phyloP scores from a whole-genome alignment of 2,888 invertebrate species.

The Drosophila rellima region DNA sequence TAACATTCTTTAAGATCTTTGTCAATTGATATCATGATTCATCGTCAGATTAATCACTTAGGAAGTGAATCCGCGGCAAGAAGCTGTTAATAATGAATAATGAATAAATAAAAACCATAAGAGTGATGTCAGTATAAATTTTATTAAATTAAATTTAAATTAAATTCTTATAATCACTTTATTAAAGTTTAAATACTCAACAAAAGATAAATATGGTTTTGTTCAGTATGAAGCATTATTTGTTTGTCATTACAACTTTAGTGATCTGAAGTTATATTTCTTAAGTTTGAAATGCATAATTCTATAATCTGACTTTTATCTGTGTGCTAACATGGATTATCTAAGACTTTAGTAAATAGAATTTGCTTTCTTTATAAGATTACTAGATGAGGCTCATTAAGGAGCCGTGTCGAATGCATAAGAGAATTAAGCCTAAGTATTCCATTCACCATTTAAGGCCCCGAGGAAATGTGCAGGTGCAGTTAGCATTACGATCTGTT shows the following conservation, averaged over 20 bases:
- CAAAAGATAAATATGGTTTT: not conserved
- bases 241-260: not conserved
- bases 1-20: conserved; percentile 10
- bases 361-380: conserved; percentile 24
- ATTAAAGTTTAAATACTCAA: too few relatives aligned
- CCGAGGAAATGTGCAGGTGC: conserved; percentile 52
- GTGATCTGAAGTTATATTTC: too few relatives aligned
- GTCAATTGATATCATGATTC: conserved; percentile 32
- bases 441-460: conserved; percentile 49
- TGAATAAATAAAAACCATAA: not conserved
- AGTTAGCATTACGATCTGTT: conserved; percentile 51
- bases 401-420: conserved; percentile 15
- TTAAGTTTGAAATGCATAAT: too few relatives aligned
- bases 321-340: conserved; percentile 7
- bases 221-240: not conserved
- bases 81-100: conserved; percentile 9
- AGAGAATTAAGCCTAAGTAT: conserved; percentile 1
- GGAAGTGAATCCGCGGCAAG: conserved; percentile 3
- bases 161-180: not conserved
- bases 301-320: conserved; percentile 13
- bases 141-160: conserved; percentile 4
- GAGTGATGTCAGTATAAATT: conserved; percentile 11
- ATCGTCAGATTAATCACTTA: conserved; percentile 11
- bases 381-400: conserved; percentile 26
- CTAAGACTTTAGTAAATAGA: conserved; percentile 4